Percentiles rank a stretch among this genome's conserved stretches.
Evolutionary conservation across 2,113 vertebrate species (phyloP).

Genomic region (human): DNA sequence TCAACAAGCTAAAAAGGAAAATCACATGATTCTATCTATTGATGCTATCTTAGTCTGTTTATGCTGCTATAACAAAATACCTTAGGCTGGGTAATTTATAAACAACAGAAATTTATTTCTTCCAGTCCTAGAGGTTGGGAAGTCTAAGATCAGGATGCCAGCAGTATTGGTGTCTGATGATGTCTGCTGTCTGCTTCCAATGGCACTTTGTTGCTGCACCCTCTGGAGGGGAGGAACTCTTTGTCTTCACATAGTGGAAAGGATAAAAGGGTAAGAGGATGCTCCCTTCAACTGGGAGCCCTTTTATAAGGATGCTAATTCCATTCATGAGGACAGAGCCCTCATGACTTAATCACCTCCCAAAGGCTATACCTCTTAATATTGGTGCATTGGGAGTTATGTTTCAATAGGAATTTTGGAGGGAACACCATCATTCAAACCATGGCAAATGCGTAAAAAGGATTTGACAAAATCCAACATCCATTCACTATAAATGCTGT

Average conservation of each 20-base stretch:
- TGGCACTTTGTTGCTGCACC: not conserved
- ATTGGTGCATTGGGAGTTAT: not conserved
- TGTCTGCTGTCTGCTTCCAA: not conserved
- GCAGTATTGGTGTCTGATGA: not conserved
- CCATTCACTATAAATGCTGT: not conserved
- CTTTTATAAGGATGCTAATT: not conserved
- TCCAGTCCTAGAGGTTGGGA: not conserved
- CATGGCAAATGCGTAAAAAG: not conserved
- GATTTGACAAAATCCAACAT: not conserved
- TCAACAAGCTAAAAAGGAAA: not conserved
- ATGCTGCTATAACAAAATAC: not conserved
- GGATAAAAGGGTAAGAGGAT: not conserved
- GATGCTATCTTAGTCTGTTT: not conserved
- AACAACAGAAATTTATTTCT: not conserved
- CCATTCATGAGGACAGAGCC: not conserved
- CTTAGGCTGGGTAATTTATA: not conserved
- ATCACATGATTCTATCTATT: not conserved
- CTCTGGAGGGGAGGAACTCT: not conserved
- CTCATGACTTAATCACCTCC: not conserved
- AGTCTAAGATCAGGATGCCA: not conserved
- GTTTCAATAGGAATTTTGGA: not conserved
- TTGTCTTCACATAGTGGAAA: not conserved
- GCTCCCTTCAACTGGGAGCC: not conserved
- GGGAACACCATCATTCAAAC: not conserved
- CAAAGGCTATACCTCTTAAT: not conserved